A percentile compares a stretch with the other conserved stretches of the same genome.
Conservation (phyloP, 1,140 invertebrate species). For the Philaenus spumarius region DNA sequence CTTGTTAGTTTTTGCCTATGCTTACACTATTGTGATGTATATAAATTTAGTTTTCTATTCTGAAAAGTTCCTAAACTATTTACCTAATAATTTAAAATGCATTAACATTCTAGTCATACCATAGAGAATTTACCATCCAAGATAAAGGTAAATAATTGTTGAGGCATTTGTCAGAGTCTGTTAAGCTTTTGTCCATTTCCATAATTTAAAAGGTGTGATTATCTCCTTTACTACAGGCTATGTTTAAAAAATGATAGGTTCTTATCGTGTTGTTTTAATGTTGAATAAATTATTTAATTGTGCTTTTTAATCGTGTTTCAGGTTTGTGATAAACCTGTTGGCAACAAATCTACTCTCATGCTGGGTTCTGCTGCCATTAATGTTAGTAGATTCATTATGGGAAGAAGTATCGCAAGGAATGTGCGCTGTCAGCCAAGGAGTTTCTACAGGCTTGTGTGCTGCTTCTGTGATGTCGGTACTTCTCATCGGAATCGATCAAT, state of each 20-base stretch:
- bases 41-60: too few species aligned
- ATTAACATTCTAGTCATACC: too few species aligned
- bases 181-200: background rate
- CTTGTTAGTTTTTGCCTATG: too few species aligned
- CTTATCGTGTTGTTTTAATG: background rate
- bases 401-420: slow-evolving; percentile 20
- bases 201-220: background rate
- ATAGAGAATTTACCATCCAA: too few species aligned
- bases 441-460: slow-evolving; percentile 46
- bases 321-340: slow-evolving; percentile 63
- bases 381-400: slow-evolving; percentile 42
- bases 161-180: background rate
- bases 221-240: background rate
- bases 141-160: too few species aligned
- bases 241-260: background rate
- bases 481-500: slow-evolving; percentile 78
- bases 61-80: too few species aligned
- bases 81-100: too few species aligned
- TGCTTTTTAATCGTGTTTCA: slow-evolving; percentile 40
- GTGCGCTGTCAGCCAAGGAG: slow-evolving; percentile 46
- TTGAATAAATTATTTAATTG: too few species aligned
- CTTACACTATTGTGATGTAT: too few species aligned
- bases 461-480: slow-evolving; percentile 61
- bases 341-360: slow-evolving; percentile 57
- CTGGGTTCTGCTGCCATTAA: slow-evolving; percentile 51